Evolutionary conservation across 2,888 invertebrate genomes (phyloP).

Genomic region (Aphrophora alni): DNA sequence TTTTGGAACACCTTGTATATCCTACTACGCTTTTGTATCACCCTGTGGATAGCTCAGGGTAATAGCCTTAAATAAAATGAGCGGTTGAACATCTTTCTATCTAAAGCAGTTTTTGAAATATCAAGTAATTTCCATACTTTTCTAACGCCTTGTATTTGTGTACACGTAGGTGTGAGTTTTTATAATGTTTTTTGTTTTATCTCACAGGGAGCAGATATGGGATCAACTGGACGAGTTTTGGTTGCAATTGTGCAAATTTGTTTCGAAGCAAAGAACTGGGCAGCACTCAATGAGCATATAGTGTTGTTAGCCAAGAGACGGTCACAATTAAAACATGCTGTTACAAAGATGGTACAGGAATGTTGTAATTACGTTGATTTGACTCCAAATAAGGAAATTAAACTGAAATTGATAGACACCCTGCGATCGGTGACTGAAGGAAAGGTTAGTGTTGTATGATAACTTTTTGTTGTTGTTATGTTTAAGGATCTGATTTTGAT

Average conservation of each 20-base stretch:
- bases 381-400: slow-evolving; percentile 87
- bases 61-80: too few relatives aligned
- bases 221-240: slow-evolving; percentile 90
- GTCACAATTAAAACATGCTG: slow-evolving; percentile 95
- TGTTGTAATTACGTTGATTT: slow-evolving; percentile 92
- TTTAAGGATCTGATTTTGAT: not conserved
- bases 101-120: too few relatives aligned
- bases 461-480: too few relatives aligned
- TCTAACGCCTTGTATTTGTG: too few relatives aligned
- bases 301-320: slow-evolving; percentile 89
- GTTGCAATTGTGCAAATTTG: slow-evolving; percentile 93
- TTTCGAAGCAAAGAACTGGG: slow-evolving; percentile 90
- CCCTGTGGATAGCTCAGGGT: too few relatives aligned
- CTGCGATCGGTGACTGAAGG: slow-evolving; percentile 95
- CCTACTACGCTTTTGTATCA: too few relatives aligned
- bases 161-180: too few relatives aligned
- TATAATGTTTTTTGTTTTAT: slow-evolving; percentile 38
- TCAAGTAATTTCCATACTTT: too few relatives aligned
- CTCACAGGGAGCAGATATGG: slow-evolving; percentile 88
- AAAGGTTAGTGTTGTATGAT: slow-evolving; percentile 64
- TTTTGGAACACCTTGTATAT: too few relatives aligned
- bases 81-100: too few relatives aligned
- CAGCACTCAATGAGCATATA: slow-evolving; percentile 92
- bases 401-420: slow-evolving; percentile 95
- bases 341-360: slow-evolving; percentile 96